Conservation (phyloP, 2,113 vertebrate species). For the Myiopsitta monachus region DNA sequence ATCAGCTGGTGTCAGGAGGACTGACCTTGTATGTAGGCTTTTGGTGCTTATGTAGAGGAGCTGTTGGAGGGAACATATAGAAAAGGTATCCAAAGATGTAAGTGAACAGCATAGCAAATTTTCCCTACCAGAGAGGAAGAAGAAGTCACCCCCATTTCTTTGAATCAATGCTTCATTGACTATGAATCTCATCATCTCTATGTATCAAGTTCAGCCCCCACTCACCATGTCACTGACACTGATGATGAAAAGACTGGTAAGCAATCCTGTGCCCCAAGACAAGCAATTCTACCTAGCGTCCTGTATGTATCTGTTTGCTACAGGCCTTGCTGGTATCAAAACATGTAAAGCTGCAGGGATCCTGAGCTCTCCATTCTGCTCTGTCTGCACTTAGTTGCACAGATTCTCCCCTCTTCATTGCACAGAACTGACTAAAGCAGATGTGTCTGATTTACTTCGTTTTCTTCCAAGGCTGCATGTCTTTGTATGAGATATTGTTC, state of each 20-base stretch:
- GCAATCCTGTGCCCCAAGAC: not conserved
- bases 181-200: not conserved
- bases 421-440: not conserved
- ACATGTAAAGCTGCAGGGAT: not conserved
- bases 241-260: not conserved
- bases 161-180: not conserved
- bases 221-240: not conserved
- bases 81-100: not conserved
- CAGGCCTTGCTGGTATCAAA: not conserved
- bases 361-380: not conserved
- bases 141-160: not conserved
- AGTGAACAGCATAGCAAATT: not conserved
- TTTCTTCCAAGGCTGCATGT: not conserved
- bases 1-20: not conserved
- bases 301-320: not conserved
- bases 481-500: not conserved
- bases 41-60: rapidly evolving
- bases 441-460: not conserved
- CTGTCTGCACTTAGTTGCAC: not conserved
- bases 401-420: not conserved
- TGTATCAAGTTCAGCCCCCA: not conserved
- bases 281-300: not conserved
- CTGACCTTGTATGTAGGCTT: not conserved
- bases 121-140: not conserved
- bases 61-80: rapidly evolving